A percentile compares a stretch with the other conserved stretches of the same genome.
Conservation (phyloP, 2,113 vertebrate species). For the Ranitomeya variabilis region DNA sequence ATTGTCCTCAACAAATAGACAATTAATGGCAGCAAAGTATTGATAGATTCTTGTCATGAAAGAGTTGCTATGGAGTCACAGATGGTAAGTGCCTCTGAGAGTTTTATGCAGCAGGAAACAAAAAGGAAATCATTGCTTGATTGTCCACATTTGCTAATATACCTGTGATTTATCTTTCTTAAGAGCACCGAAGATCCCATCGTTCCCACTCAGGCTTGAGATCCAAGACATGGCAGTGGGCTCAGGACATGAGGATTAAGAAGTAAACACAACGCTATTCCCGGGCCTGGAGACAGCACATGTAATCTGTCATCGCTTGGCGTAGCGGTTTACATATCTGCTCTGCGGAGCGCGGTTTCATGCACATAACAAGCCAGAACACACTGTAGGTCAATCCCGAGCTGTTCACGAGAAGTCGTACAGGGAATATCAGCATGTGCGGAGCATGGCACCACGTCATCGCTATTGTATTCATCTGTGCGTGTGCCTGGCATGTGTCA, state of each 20-base stretch:
- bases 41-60: constrained; percentile 23
- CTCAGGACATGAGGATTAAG: background rate
- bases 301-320: background rate
- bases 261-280: background rate
- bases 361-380: background rate
- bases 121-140: background rate
- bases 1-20: background rate
- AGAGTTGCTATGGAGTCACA: constrained; percentile 23
- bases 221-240: background rate
- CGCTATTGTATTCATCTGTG: background rate
- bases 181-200: background rate
- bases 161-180: background rate
- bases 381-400: background rate
- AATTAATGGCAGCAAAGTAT: constrained; percentile 21
- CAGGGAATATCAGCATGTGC: background rate
- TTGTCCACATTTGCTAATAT: background rate
- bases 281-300: background rate
- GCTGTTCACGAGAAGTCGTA: background rate
- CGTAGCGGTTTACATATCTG: background rate
- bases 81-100: background rate
- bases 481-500: background rate
- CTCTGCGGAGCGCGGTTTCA: background rate
- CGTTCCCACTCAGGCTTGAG: background rate
- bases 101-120: background rate
- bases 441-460: background rate